Evolutionary conservation across 1,140 invertebrate species (phyloP), one percentile per base, ranked within the genome.

Genomic region (Oscheius sp.): DNA sequence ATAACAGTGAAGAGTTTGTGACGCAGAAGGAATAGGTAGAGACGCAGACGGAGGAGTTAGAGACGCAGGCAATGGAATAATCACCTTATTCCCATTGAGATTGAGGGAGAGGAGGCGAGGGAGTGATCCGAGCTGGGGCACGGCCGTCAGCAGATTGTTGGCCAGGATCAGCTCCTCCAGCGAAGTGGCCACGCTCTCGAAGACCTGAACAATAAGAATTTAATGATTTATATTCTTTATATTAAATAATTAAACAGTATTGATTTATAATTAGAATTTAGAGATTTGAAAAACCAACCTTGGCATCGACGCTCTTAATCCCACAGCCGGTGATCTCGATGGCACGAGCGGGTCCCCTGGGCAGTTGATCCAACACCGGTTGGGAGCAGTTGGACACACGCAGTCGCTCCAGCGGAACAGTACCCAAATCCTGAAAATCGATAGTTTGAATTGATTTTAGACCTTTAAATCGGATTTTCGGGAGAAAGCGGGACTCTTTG

Each of bases 1-100:
- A 68, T 18, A 83, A 29, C 77, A 76, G 63, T 78, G 58, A 32
- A 38, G 13, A 10, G 29, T 34, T 34, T 0, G 18, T 36, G 29
- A 18, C 20, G 7, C 13, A n/a, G 29, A 35, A 62, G 38, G 38
- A 42, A 42, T 10, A 10, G 38, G 7, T n/a, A 42, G 38, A 7
- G 38, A 42, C 7, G 38, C 38, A 7, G n/a, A n/a, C n/a, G n/a
- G n/a, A n/a, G n/a, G n/a, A n/a, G n/a, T 59, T 15, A 59, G 18
- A 26, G 34, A 26, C 55, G 20, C 61, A 4, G 26, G 2, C 35
- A 38, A 31, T 29, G 3, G 28, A 58, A 31, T 31, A 69, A 52
- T 18, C 3, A 71, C 58, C 61, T 38, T 26, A 38, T 75, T 75
- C 45, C 67, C 59, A 36, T 69, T 70, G 32, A 75, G 29, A 66